A percentile compares a stretch with the other conserved stretches of the same genome.
phyloP scores from a whole-genome alignment of 2,797 vertebrate species.

The Karalla daura region DNA sequence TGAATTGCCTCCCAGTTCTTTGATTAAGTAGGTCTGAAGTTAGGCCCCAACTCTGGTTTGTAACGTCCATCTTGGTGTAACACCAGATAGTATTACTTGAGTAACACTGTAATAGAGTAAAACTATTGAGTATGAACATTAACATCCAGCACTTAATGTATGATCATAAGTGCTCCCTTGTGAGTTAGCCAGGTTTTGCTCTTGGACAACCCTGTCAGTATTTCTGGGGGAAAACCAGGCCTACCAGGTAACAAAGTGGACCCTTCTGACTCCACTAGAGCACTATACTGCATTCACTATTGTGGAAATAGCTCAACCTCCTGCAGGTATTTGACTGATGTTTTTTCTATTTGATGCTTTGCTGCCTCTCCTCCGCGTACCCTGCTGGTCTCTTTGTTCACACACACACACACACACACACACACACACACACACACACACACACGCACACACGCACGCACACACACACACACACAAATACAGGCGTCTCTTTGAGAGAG shows the following conservation, averaged over 20 bases:
- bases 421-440: background rate
- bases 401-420: background rate
- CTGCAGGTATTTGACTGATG: background rate
- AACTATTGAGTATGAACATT: too few species aligned
- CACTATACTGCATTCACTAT: background rate
- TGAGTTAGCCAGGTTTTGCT: too few species aligned
- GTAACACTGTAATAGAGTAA: too few species aligned
- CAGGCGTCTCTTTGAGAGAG: background rate
- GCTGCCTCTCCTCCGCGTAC: background rate
- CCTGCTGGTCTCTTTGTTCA: conserved; percentile 10
- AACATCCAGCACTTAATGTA: too few species aligned
- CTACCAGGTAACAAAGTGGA: background rate
- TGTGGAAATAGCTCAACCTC: background rate
- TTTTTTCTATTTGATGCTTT: conserved; percentile 13
- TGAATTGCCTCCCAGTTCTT: too few species aligned
- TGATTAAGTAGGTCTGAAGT: too few species aligned
- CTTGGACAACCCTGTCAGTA: too few species aligned
- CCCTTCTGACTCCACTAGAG: too few species aligned
- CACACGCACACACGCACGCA: background rate
- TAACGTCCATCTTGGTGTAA: too few species aligned
- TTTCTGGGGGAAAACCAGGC: background rate
- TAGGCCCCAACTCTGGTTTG: too few species aligned
- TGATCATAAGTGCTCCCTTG: too few species aligned
- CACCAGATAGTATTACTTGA: too few species aligned
- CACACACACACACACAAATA: background rate